Conservation (phyloP, 2,113 vertebrate genomes). For the Hyaena hyaena region DNA sequence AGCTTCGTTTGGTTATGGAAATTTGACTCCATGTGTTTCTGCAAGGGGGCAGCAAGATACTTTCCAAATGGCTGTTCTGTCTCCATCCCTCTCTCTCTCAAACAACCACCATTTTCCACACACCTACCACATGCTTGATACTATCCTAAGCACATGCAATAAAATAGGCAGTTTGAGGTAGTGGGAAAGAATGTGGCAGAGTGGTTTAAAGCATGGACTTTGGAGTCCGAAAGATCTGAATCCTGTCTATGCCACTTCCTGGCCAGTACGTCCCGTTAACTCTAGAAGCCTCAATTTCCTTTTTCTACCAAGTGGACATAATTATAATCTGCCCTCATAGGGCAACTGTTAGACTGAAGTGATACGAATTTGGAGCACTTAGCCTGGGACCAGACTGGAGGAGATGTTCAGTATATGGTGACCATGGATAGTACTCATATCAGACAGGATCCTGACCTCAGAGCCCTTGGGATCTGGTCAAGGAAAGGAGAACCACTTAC, state of each 20-base stretch:
- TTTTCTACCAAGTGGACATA: background rate
- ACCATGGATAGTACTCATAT: background rate
- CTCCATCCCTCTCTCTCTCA: background rate
- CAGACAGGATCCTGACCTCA: background rate
- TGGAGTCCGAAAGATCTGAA: background rate
- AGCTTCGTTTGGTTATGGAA: conserved; percentile 50
- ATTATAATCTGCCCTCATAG: background rate
- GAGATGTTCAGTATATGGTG: background rate
- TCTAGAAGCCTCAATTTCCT: background rate
- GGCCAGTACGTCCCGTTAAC: background rate
- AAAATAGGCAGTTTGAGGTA: background rate
- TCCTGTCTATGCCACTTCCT: background rate
- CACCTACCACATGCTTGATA: background rate
- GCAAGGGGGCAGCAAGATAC: background rate
- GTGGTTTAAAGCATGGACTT: background rate
- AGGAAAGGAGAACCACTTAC: background rate
- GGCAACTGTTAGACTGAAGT: background rate
- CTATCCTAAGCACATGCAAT: background rate
- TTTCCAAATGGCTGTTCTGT: background rate
- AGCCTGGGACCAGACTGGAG: background rate
- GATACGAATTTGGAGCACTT: background rate
- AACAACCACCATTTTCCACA: background rate
- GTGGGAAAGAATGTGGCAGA: background rate
- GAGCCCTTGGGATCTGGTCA: background rate
- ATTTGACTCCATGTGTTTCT: conserved; percentile 43